phyloP scores from a whole-genome alignment of 2,888 invertebrate species.

The Lochmaea capreae region DNA sequence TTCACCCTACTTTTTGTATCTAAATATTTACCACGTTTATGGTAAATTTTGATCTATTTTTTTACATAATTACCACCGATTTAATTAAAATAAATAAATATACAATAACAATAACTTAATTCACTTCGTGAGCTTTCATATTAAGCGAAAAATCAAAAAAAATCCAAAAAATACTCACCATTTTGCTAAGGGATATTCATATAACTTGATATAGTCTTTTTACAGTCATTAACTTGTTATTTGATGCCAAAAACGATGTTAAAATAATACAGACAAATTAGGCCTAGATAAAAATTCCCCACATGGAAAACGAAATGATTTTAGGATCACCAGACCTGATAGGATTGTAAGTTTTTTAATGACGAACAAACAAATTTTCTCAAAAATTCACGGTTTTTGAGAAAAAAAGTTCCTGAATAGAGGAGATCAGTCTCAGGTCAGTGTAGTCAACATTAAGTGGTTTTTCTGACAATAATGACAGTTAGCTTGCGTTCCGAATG shows the following conservation, averaged over 20 bases:
- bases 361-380: too few species aligned
- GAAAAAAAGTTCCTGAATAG: too few species aligned
- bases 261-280: background rate
- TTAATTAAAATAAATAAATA: background rate
- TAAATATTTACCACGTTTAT: background rate
- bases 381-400: too few species aligned
- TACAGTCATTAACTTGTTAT: background rate
- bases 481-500: too few species aligned
- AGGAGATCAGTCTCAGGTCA: too few species aligned
- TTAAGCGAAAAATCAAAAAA: background rate
- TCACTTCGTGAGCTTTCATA: background rate
- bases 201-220: background rate
- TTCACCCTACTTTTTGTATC: too few species aligned
- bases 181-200: background rate
- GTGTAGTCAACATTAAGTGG: too few species aligned
- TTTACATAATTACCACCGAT: background rate
- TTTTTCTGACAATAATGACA: too few species aligned
- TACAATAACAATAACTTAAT: background rate
- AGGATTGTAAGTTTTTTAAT: too few species aligned
- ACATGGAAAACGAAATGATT: too few species aligned
- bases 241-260: background rate
- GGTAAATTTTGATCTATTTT: background rate
- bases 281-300: too few species aligned
- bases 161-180: background rate
- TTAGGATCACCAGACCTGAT: too few species aligned